phyloP scores from a whole-genome alignment of 2,888 invertebrate genomes.

The Lutraria lutraria region DNA sequence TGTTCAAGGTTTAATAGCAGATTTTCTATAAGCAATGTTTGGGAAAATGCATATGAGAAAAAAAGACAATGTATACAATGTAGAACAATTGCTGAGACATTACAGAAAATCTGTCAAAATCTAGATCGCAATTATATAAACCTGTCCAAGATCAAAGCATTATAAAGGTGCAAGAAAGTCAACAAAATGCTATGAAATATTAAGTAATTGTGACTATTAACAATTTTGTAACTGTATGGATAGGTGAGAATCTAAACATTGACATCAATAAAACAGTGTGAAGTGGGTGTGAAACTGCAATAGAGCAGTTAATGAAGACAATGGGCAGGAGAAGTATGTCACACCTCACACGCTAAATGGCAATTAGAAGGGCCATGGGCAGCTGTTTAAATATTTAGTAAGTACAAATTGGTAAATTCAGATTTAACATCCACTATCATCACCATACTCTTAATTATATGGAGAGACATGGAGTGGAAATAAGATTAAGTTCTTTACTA shows the following conservation, averaged over 20 bases:
- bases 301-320: slow-evolving; percentile 1
- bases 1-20: too few species aligned
- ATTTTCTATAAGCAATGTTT: too few species aligned
- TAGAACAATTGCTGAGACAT: neutral
- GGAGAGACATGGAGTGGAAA: neutral
- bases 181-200: slow-evolving; percentile 2
- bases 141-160: neutral
- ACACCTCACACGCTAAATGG: neutral
- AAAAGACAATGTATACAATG: neutral
- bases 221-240: neutral
- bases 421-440: neutral
- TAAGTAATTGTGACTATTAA: neutral
- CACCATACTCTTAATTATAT: neutral
- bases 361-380: neutral
- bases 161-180: neutral
- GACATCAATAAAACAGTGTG: slow-evolving; percentile 8
- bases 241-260: slow-evolving; percentile 6
- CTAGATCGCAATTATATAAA: neutral
- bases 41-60: too few species aligned
- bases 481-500: neutral
- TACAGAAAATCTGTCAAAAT: neutral
- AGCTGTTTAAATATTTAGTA: slow-evolving; percentile 6
- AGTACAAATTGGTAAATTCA: slow-evolving; percentile 12
- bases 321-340: neutral
- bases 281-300: slow-evolving; percentile 7